phyloP scores from a whole-genome alignment of 2,888 invertebrate genomes.

The Caenorhabditis japonica region DNA sequence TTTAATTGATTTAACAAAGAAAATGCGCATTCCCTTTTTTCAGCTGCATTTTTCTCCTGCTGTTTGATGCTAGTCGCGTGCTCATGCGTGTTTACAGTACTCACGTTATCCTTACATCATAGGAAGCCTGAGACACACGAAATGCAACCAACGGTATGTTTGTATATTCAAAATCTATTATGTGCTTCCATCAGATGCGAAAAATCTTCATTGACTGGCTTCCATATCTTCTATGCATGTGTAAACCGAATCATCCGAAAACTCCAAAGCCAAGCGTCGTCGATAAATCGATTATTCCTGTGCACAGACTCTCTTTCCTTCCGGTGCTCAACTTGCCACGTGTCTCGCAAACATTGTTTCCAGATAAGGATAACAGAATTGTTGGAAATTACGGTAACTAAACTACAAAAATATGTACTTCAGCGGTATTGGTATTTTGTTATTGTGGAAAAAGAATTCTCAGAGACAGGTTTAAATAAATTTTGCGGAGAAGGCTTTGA shows the following conservation, averaged over 20 bases:
- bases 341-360: slow-evolving; percentile 36
- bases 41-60: slow-evolving; percentile 67
- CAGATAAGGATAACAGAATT: slow-evolving; percentile 12
- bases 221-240: slow-evolving; percentile 62
- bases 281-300: slow-evolving; percentile 57
- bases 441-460: too few species aligned
- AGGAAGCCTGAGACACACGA: slow-evolving; percentile 59
- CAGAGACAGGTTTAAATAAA: too few species aligned
- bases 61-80: slow-evolving; percentile 65
- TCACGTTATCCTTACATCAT: slow-evolving; percentile 60
- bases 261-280: slow-evolving; percentile 64
- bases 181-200: slow-evolving; percentile 56
- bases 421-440: too few species aligned
- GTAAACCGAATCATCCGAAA: slow-evolving; percentile 61
- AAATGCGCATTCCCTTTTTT: slow-evolving; percentile 11
- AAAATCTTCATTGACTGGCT: slow-evolving; percentile 65
- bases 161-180: background rate
- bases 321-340: slow-evolving; percentile 56
- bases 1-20: too few species aligned
- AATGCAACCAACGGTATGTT: slow-evolving; percentile 49
- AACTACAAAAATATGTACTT: too few species aligned
- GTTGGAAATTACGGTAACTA: slow-evolving; percentile 20
- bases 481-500: too few species aligned
- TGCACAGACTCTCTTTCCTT: slow-evolving; percentile 55
- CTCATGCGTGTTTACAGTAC: slow-evolving; percentile 66